Percentiles rank a stretch among this genome's conserved stretches.
Conservation (phyloP, 30 jellyfish, hydroid and myxozoan genomes). For the Clytia hemisphaerica region DNA sequence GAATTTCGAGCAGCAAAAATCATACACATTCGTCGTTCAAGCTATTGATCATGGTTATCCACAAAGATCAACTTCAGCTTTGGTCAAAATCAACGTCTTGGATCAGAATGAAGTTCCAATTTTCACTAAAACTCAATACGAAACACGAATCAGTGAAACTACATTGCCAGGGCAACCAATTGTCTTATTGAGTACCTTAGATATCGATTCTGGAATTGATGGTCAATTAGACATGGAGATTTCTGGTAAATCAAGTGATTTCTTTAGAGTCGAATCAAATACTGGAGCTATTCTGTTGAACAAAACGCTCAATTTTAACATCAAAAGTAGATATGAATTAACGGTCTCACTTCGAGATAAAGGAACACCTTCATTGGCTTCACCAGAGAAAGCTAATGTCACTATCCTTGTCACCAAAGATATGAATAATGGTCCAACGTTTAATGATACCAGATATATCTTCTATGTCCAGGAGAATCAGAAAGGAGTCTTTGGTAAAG, state of each 20-base stretch:
- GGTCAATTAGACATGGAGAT: no score
- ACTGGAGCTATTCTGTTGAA: no score
- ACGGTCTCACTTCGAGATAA: conserved; percentile 38
- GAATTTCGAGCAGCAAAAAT: neutral
- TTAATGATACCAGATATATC: neutral
- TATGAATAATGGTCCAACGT: neutral
- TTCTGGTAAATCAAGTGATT: no score
- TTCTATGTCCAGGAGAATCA: neutral
- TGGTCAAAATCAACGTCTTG: neutral
- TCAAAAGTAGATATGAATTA: neutral
- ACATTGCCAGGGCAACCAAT: neutral
- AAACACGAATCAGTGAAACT: neutral
- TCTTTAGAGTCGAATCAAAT: no score
- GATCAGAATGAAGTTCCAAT: conserved; percentile 26
- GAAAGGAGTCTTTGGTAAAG: neutral
- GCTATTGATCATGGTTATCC: conserved; percentile 33
- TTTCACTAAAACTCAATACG: neutral
- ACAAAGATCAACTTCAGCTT: neutral
- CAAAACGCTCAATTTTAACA: neutral
- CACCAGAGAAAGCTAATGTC: conserved; percentile 51
- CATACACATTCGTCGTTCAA: conserved; percentile 15
- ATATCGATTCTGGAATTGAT: conserved; percentile 6
- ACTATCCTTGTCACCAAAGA: neutral
- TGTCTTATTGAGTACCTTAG: neutral
- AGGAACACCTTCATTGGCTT: conserved; percentile 50